Conservation (phyloP, 1,140 invertebrate species). For the Leucophenga varia region DNA sequence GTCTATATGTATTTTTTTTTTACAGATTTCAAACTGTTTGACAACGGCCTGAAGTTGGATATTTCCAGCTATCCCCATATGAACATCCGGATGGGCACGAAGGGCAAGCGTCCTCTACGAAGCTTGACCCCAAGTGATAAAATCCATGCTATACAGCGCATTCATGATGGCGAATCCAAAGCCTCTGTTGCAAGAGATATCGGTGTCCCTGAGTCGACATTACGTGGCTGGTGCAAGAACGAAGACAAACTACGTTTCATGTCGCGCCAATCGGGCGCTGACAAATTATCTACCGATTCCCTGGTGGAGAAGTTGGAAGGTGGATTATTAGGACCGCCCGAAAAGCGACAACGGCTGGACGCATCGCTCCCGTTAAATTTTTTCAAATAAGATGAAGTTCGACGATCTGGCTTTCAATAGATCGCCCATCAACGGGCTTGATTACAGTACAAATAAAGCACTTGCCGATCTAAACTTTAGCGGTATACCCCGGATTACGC, state of each 20-base stretch:
- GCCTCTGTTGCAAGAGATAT: slow-evolving; percentile 81
- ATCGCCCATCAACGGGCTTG: slow-evolving; percentile 41
- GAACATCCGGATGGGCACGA: slow-evolving; percentile 56
- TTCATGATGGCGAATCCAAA: slow-evolving; percentile 79
- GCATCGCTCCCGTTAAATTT: slow-evolving; percentile 52
- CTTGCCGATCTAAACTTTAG: slow-evolving; percentile 43
- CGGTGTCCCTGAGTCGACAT: slow-evolving; percentile 78
- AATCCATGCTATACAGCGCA: slow-evolving; percentile 74
- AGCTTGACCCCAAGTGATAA: slow-evolving; percentile 74
- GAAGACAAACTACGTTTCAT: slow-evolving; percentile 74
- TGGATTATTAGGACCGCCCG: slow-evolving; percentile 59
- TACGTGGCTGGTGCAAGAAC: slow-evolving; percentile 83
- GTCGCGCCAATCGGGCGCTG: slow-evolving; percentile 67
- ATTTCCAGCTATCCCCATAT: slow-evolving; percentile 55
- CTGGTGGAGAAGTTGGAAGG: slow-evolving; percentile 48
- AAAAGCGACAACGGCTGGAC: slow-evolving; percentile 59
- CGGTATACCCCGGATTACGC: slow-evolving; percentile 40
- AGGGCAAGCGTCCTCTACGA: slow-evolving; percentile 71
- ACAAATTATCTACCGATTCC: slow-evolving; percentile 56
- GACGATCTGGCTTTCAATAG: slow-evolving; percentile 48
- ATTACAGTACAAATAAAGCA: slow-evolving; percentile 47
- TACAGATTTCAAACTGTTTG: slow-evolving; percentile 52
- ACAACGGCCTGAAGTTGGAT: slow-evolving; percentile 56
- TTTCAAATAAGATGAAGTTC: slow-evolving; percentile 52
- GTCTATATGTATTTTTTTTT: slow-evolving; percentile 15